Evolutionary conservation across 2,113 vertebrate species (phyloP).

Genomic region (Spea multiplicata): DNA sequence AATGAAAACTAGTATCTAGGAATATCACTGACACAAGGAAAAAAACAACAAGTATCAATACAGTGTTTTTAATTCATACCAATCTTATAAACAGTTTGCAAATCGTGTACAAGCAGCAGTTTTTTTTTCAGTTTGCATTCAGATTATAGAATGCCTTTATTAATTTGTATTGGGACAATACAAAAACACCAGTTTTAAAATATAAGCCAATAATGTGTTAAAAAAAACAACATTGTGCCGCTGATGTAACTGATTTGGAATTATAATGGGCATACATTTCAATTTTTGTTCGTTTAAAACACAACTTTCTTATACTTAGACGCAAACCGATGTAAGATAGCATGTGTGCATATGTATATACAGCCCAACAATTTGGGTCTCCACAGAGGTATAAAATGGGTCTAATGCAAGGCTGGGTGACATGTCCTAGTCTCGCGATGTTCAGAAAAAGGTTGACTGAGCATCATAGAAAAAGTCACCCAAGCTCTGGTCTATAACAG

Average conservation of each 20-base stretch:
- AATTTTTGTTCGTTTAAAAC: slow-evolving; percentile 23
- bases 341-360: slow-evolving; percentile 60
- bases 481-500: slow-evolving; percentile 11
- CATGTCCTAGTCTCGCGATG: too few species aligned
- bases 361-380: slow-evolving; percentile 63
- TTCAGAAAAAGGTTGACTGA: too few species aligned
- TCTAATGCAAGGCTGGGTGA: too few species aligned
- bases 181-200: slow-evolving; percentile 62
- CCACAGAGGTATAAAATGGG: slow-evolving; percentile 63
- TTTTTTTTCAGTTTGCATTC: slow-evolving; percentile 59
- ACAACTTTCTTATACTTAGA: slow-evolving; percentile 69
- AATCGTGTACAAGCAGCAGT: slow-evolving; percentile 51
- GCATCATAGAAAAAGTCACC: too few species aligned
- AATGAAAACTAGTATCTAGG: too few species aligned
- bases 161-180: slow-evolving; percentile 55
- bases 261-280: not conserved
- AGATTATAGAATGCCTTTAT: slow-evolving; percentile 54
- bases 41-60: slow-evolving; percentile 55
- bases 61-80: slow-evolving; percentile 55
- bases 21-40: slow-evolving; percentile 34
- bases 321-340: slow-evolving; percentile 61
- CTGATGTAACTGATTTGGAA: slow-evolving; percentile 62
- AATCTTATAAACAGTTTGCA: slow-evolving; percentile 54
- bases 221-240: slow-evolving; percentile 65
- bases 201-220: slow-evolving; percentile 64